Conservation (phyloP, 2,797 vertebrate species). For the Aulostomus chinensis region DNA sequence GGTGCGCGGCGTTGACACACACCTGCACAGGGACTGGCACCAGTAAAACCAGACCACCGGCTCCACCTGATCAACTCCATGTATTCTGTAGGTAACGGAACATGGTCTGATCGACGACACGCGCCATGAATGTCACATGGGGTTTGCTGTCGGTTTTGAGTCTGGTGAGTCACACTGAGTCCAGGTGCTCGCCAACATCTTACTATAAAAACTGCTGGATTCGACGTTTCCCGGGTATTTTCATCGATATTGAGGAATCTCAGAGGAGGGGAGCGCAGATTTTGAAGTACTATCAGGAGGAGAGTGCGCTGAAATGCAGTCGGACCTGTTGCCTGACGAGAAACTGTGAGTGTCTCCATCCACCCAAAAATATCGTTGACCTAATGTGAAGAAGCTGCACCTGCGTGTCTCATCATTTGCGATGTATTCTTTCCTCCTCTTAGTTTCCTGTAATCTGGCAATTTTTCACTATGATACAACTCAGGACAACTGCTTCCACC, state of each 20-base stretch:
- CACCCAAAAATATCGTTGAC: too few relatives aligned
- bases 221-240: constrained; percentile 87
- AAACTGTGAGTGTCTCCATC: constrained; percentile 92
- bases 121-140: constrained; percentile 80
- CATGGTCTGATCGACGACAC: constrained; percentile 46
- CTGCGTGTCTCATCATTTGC: too few relatives aligned
- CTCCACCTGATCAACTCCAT: too few relatives aligned
- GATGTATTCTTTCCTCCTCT: neutral
- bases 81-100: too few relatives aligned
- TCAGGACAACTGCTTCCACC: constrained; percentile 87
- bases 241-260: constrained; percentile 85
- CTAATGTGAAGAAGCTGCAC: too few relatives aligned
- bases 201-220: constrained; percentile 97
- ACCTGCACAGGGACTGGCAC: constrained; percentile 39
- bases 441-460: constrained; percentile 93
- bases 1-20: constrained; percentile 48
- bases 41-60: constrained; percentile 26
- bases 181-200: constrained; percentile 84
- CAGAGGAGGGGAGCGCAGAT: constrained; percentile 87
- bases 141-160: constrained; percentile 75
- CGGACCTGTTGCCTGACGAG: constrained; percentile 87
- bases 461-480: constrained; percentile 86
- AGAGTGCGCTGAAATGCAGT: constrained; percentile 86
- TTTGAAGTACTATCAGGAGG: constrained; percentile 81
- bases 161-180: constrained; percentile 56